Evolutionary conservation across 2,888 invertebrate species (phyloP), one percentile per base, ranked within the genome.

Genomic region (Notocelia uddmanniana): DNA sequence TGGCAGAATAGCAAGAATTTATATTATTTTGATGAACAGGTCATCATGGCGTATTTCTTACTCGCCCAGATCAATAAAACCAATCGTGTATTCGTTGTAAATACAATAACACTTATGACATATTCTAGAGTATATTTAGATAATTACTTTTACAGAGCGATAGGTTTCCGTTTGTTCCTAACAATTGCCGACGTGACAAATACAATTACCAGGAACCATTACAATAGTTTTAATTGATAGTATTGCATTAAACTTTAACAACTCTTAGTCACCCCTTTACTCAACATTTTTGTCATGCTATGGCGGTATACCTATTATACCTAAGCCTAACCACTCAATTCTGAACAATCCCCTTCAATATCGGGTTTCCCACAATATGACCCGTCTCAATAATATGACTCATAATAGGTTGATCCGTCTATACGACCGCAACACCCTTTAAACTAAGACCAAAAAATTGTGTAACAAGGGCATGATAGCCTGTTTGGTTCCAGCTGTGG

Each of bases 401-500:
- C 37, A 13, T 37, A 37, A 37, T 37, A 13, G 37, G 13, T 37
- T 37, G 37, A 37, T 37, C 37, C 37, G 37, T 37, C 37, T 37
- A 41, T 13, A 15, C 5, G 15, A 15, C 15, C 13, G 5, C 41
- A 23, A 54, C 10, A n/a, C 31, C 6, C 26, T 1, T 23, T 41
- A 41, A 41, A 37, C 13, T 23, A 41, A 54, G 41, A 37, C 13
- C 18, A 55, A 67, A 55, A 41, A 48, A n/a, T 34, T 13, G 67
- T 67, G 67, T 67, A 68, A 72, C 67, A 55, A 72, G 72, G 72
- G 72, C 72, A 50, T 57, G 54, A 62, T 67, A 69, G 66, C 69
- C 63, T 68, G 69, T 68, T 73, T 73, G 73, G 73, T 86, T 86
- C 94, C 96, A 98, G 96, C 95, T 98, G 89, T 97, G 98, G 96